phyloP scores from a whole-genome alignment of 2,888 invertebrate genomes.

The Lasioglossum calceatum region DNA sequence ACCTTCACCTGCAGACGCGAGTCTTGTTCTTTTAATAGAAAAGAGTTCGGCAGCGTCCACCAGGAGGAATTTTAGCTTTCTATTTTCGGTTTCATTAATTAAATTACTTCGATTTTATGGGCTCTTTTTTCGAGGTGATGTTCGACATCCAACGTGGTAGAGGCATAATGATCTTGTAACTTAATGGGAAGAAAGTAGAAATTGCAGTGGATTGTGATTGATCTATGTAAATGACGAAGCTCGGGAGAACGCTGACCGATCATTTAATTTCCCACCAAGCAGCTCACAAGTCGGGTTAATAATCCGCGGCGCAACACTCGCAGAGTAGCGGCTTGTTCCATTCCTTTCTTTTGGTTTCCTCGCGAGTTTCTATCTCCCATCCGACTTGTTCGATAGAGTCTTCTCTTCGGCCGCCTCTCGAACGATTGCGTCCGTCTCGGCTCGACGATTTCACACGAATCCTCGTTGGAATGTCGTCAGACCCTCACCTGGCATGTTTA shows the following conservation, averaged over 20 bases:
- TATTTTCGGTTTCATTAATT: not conserved
- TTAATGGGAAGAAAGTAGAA: conserved; percentile 1
- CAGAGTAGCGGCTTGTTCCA: not conserved
- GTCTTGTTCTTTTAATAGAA: not conserved
- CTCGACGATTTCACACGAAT: not conserved
- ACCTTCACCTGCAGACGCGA: conserved; percentile 1
- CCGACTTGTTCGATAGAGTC: not conserved
- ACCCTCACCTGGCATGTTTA: not conserved
- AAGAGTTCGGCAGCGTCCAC: not conserved
- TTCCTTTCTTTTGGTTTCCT: not conserved
- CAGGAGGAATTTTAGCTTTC: not conserved
- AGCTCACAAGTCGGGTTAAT: conserved; percentile 21
- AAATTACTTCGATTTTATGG: not conserved
- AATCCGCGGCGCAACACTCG: conserved; percentile 23
- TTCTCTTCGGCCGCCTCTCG: not conserved
- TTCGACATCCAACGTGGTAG: not conserved
- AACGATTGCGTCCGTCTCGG: not conserved
- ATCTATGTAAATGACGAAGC: not conserved
- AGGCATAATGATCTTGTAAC: not conserved
- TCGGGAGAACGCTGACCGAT: conserved; percentile 5
- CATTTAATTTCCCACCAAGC: not conserved
- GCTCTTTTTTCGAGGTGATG: not conserved
- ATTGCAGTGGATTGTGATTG: not conserved
- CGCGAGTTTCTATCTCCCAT: conserved; percentile 18
- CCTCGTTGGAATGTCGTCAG: not conserved